These are phyloP conservation scores for Melanocharis versteri DNA, from an alignment of 2,113 vertebrate genomes.

Conservation along the genomic window DNA sequence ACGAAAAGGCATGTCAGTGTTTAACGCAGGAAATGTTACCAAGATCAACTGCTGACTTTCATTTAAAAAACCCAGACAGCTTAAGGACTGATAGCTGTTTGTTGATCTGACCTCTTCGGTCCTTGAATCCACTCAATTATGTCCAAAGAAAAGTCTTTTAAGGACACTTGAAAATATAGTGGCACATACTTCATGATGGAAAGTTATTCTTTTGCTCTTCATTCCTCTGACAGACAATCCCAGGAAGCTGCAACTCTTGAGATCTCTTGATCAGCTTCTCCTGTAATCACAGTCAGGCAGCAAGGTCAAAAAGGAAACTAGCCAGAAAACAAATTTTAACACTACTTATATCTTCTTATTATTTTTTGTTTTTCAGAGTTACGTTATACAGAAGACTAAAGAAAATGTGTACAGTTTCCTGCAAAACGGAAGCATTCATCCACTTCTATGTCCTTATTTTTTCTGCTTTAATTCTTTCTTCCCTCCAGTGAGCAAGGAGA, in stretches of 20 bases:
- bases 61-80: not conserved
- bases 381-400: not conserved
- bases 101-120: not conserved
- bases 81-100: not conserved
- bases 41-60: not conserved
- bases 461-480: not conserved
- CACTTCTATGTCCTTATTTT: not conserved
- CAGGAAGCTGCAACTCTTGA: slow-evolving; percentile 17
- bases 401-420: not conserved
- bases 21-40: not conserved
- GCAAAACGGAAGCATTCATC: not conserved
- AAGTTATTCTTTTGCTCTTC: slow-evolving; percentile 28
- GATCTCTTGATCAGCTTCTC: slow-evolving; percentile 9
- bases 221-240: slow-evolving; percentile 8
- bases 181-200: not conserved
- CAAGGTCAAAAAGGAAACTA: slow-evolving; percentile 14
- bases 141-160: slow-evolving; percentile 41
- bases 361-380: not conserved
- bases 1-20: not conserved
- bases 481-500: not conserved
- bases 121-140: not conserved
- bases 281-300: not conserved
- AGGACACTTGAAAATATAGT: slow-evolving; percentile 28
- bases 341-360: not conserved
- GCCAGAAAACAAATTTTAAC: not conserved